phyloP scores from a whole-genome alignment of 2,113 vertebrate species.

The Anser brachyrhynchus region DNA sequence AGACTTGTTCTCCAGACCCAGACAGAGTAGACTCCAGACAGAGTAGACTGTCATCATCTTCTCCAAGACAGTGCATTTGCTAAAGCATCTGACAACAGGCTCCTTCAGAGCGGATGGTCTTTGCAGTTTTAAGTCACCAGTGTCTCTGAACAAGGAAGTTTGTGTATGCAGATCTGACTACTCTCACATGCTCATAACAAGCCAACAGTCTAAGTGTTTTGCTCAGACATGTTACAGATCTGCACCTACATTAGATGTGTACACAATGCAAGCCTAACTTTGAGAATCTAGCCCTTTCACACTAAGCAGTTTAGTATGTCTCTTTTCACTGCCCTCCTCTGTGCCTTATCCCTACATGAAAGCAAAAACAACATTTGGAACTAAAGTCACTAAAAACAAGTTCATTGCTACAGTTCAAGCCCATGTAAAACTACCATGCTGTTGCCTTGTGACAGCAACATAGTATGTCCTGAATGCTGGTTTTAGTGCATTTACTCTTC shows the following conservation, averaged over 20 bases:
- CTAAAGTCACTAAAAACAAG: background rate
- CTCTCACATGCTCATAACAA: rapidly evolving
- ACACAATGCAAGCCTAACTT: background rate
- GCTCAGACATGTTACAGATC: background rate
- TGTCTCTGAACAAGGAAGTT: background rate
- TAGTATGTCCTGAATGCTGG: background rate
- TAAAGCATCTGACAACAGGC: background rate
- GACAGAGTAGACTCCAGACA: no score
- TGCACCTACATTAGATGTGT: background rate
- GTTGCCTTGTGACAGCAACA: background rate
- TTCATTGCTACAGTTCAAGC: background rate
- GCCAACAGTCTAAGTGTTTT: background rate
- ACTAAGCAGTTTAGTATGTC: rapidly evolving
- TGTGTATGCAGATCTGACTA: rapidly evolving
- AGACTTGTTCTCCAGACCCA: no score
- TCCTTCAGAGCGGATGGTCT: rapidly evolving
- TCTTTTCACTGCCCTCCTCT: background rate
- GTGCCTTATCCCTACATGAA: background rate
- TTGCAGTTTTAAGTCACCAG: rapidly evolving
- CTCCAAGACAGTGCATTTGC: background rate
- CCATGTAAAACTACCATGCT: background rate
- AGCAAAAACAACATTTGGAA: background rate
- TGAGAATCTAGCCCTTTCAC: background rate
- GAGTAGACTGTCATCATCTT: background rate
- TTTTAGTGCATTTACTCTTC: constrained; percentile 4